phyloP scores from a whole-genome alignment of 2,113 vertebrate genomes.

The Coregonus clupeaformis region DNA sequence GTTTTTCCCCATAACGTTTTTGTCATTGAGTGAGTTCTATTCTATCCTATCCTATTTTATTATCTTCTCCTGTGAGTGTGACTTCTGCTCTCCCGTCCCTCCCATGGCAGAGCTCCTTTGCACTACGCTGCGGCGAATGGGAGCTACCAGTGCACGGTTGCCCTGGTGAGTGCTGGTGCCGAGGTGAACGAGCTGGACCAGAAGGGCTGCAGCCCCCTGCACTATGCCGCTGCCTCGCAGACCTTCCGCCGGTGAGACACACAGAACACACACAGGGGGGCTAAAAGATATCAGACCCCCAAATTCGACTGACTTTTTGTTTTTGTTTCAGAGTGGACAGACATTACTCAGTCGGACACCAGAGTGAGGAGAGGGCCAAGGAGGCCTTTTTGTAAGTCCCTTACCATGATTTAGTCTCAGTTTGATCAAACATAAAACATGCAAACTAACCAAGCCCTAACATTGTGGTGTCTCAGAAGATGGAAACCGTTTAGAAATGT shows the following conservation, averaged over 20 bases:
- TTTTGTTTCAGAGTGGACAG: conserved; percentile 73
- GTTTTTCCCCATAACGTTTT: neutral
- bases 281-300: neutral
- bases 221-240: conserved; percentile 91
- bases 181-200: conserved; percentile 85
- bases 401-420: too few species aligned
- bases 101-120: conserved; percentile 81
- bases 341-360: conserved; percentile 71
- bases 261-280: neutral
- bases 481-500: too few species aligned
- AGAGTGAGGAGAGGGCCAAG: conserved; percentile 79
- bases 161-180: conserved; percentile 84
- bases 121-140: conserved; percentile 93
- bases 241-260: conserved; percentile 83
- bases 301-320: neutral
- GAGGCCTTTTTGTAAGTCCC: conserved; percentile 89
- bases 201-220: conserved; percentile 89
- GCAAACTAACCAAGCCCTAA: neutral
- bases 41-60: neutral
- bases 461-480: neutral
- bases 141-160: conserved; percentile 87
- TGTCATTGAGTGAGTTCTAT: neutral
- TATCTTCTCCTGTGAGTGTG: neutral
- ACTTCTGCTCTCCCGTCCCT: neutral
- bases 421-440: neutral